Evolutionary conservation across 1,140 invertebrate species (phyloP).

Genomic region (Meloidogyne floridensis): DNA sequence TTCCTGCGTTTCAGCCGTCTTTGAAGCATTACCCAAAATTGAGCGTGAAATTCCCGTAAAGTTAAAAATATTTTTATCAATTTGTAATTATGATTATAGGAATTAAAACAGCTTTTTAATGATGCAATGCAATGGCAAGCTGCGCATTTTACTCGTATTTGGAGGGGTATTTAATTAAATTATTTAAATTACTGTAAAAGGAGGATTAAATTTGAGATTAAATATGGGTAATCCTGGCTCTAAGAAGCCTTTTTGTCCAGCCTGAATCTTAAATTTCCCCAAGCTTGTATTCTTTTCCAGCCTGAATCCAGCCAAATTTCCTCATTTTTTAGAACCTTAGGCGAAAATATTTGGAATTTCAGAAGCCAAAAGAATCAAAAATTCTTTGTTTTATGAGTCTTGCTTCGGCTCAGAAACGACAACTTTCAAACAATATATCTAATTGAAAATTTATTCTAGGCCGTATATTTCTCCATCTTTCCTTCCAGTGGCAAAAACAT

Average conservation of each 20-base stretch:
- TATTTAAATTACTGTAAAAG: background rate
- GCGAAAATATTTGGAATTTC: no score
- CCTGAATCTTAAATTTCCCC: no score
- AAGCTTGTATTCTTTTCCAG: no score
- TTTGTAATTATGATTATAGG: conserved; percentile 15
- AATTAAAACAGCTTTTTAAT: conserved; percentile 14
- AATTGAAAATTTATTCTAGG: background rate
- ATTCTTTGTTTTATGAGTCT: no score
- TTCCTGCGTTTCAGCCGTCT: conserved; percentile 60
- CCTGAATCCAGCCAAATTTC: no score
- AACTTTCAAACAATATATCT: no score
- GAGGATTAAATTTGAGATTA: no score
- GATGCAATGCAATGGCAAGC: conserved; percentile 56
- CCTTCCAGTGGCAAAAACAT: conserved; percentile 57
- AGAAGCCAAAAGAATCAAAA: no score
- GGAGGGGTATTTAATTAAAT: conserved; percentile 50
- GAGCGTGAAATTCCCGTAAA: conserved; percentile 36
- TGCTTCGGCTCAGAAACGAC: no score
- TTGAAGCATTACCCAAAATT: conserved; percentile 56
- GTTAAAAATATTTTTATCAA: conserved; percentile 31
- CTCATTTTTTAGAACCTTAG: no score
- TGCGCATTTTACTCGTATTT: conserved; percentile 58
- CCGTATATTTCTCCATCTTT: conserved; percentile 58
- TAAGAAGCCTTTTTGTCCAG: no score
- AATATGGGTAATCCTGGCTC: no score